Evolutionary conservation across 2,888 invertebrate species (phyloP).

Genomic region (Drosophila eohydei): DNA sequence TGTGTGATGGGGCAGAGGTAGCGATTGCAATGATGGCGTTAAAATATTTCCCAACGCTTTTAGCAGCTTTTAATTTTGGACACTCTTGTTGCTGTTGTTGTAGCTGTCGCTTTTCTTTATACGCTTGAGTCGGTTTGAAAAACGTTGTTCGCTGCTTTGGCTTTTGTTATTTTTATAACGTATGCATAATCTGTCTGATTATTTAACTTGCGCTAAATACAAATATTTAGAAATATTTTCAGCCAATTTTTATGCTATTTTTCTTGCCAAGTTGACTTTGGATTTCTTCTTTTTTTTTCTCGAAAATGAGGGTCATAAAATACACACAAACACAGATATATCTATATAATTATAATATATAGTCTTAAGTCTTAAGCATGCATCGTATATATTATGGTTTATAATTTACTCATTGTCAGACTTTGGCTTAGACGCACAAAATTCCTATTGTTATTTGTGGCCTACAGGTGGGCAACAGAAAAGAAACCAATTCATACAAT

Average conservation of each 20-base stretch:
- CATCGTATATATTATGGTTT: conserved; percentile 28
- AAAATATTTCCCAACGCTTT: conserved; percentile 67
- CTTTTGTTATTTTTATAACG: conserved; percentile 62
- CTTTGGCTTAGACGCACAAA: conserved; percentile 44
- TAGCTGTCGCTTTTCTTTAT: conserved; percentile 50
- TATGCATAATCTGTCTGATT: conserved; percentile 77
- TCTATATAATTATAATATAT: conserved; percentile 31
- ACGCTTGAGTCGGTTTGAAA: conserved; percentile 43
- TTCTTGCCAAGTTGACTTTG: conserved; percentile 68
- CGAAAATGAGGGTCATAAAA: conserved; percentile 74
- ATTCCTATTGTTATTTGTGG: conserved; percentile 54
- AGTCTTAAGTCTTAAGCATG: conserved; percentile 42
- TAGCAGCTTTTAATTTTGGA: conserved; percentile 59
- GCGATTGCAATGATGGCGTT: conserved; percentile 57
- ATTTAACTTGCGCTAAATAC: conserved; percentile 81
- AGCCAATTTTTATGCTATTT: conserved; percentile 72
- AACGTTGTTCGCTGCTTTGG: conserved; percentile 36
- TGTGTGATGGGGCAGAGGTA: background rate
- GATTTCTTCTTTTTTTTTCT: conserved; percentile 36
- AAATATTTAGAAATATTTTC: conserved; percentile 77
- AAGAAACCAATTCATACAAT: conserved; percentile 15
- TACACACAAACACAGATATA: conserved; percentile 17
- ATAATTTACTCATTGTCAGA: conserved; percentile 37
- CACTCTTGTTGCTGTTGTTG: conserved; percentile 21
- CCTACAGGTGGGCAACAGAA: conserved; percentile 46